Evolutionary conservation across 2,888 invertebrate genomes (phyloP), one percentile per base, ranked within the genome.

Genomic region (Lordiphosa andalusiaca): DNA sequence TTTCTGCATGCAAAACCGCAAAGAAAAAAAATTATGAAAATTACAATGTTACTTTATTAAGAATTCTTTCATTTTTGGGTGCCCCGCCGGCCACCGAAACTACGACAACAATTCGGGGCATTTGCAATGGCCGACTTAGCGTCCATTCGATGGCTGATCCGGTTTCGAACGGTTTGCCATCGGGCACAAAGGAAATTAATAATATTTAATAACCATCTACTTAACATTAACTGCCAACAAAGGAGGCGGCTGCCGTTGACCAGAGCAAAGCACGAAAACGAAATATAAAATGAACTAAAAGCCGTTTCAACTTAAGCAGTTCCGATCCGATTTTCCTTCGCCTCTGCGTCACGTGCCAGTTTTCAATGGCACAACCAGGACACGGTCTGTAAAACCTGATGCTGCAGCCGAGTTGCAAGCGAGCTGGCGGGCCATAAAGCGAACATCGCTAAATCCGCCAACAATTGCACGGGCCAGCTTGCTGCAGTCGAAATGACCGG

Each of bases 261-360:
- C 0, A 33, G 6, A 38, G 10, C 6, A 16, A 10, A 7, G 19
- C 19, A 33, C 46, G 25, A 30, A 48, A 36, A 23, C 16, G 13
- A 12, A 6, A 23, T 23, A 23, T 23, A 23, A 23, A 38, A 46
- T 37, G 42, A 57, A 10, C 48, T 47, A 60, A 61, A 73, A 83
- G 76, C 73, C 76, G 76, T 62, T 72, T 62, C 73, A 80, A 80
- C 76, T 76, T 76, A 72, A 80, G 62, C 66, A 69, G 57, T 67
- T 80, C 76, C 70, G 81, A 72, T 69, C 70, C 73, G 76, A 72
- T 76, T 53, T 67, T 61, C 75, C 64, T 78, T 78, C 67, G 60
- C 78, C 63, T 54, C 50, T 55, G 61, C 60, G 51, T 49, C 51
- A 36, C 53, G 46, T 23, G 46, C 40, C 37, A 36, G 16, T 39